These are phyloP conservation scores for Eulemur rufifrons DNA, from an alignment of 2,113 vertebrate species.

Conservation along the genomic window DNA sequence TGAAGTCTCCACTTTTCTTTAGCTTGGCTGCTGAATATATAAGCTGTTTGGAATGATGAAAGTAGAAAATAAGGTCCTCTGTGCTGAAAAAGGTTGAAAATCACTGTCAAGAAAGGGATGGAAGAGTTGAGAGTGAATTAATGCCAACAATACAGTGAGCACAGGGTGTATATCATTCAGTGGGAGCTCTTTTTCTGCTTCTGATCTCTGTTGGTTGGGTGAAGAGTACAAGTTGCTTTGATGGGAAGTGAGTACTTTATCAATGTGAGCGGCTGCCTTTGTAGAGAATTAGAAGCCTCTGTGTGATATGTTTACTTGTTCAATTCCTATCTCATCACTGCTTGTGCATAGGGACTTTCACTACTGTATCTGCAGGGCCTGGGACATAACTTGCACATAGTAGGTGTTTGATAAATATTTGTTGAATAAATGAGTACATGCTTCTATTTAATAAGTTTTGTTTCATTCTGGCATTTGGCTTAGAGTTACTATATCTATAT, in stretches of 20 bases:
- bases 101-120: not conserved
- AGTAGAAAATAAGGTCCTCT: slow-evolving; percentile 47
- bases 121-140: not conserved
- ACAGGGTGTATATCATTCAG: not conserved
- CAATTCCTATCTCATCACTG: not conserved
- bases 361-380: not conserved
- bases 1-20: not conserved
- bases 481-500: not conserved
- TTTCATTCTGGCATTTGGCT: slow-evolving; percentile 12
- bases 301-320: not conserved
- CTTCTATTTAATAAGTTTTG: slow-evolving; percentile 13
- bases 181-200: slow-evolving; percentile 51
- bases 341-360: not conserved
- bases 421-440: not conserved
- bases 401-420: not conserved
- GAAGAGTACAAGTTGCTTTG: slow-evolving; percentile 53
- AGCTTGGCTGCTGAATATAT: not conserved
- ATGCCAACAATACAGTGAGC: not conserved
- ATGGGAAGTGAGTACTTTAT: slow-evolving; percentile 41
- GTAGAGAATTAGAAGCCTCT: slow-evolving; percentile 41
- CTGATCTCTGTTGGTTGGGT: slow-evolving; percentile 35
- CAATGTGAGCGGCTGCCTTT: not conserved
- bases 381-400: not conserved
- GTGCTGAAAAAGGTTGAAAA: not conserved
- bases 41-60: slow-evolving; percentile 12